Evolutionary conservation across 2,888 invertebrate genomes (phyloP).

Genomic region (Petrolisthes cinctipes): DNA sequence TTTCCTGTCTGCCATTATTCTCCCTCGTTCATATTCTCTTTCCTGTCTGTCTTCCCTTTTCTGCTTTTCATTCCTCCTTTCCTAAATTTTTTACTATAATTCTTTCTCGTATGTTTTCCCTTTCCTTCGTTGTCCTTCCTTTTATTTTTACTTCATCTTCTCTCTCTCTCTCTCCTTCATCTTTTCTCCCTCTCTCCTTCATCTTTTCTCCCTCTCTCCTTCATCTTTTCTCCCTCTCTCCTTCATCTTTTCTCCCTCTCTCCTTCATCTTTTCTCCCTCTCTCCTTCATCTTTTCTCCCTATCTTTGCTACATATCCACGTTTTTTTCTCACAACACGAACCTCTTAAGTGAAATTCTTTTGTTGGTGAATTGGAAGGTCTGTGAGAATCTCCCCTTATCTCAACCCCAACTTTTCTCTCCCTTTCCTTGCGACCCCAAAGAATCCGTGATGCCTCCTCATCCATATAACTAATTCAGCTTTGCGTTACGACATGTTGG

Average conservation of each 20-base stretch:
- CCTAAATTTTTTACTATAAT: background rate
- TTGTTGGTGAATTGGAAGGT: no score
- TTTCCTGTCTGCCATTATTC: background rate
- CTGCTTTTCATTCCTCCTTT: background rate
- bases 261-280: background rate
- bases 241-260: background rate
- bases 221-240: background rate
- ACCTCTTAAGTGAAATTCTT: no score
- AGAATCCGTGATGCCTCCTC: no score
- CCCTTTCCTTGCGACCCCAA: no score
- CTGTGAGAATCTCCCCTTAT: no score
- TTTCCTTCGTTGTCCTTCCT: background rate
- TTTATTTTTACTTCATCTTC: background rate
- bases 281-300: background rate
- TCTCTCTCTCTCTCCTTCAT: background rate
- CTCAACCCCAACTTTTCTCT: no score
- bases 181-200: constrained; percentile 3
- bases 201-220: background rate
- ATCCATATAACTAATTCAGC: constrained; percentile 6
- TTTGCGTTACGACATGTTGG: background rate
- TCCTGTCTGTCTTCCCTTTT: background rate
- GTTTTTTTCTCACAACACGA: background rate
- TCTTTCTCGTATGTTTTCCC: background rate
- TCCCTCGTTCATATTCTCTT: background rate
- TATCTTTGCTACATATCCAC: background rate